These are phyloP conservation scores for Siniperca undulata DNA, from an alignment of 2,797 vertebrate species.

Conservation along the genomic window DNA sequence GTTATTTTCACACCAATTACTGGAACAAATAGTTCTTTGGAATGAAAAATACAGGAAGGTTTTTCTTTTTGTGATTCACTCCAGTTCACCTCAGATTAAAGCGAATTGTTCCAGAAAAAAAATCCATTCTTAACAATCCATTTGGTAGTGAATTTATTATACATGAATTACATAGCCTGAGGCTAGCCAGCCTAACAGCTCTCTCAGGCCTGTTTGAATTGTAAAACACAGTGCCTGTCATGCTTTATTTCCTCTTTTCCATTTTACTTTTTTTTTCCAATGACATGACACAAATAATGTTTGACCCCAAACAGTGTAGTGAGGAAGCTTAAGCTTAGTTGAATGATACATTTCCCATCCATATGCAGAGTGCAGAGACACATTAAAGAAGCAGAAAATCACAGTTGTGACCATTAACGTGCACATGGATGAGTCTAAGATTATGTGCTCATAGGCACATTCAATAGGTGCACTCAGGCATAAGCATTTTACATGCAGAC, in stretches of 20 bases:
- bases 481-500: slow-evolving; percentile 7
- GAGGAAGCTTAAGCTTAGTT: background rate
- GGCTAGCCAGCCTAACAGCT: slow-evolving; percentile 57
- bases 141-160: slow-evolving; percentile 65
- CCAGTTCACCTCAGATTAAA: slow-evolving; percentile 39
- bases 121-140: slow-evolving; percentile 47
- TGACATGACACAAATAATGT: slow-evolving; percentile 38
- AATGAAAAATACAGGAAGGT: slow-evolving; percentile 12
- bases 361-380: background rate
- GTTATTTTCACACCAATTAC: slow-evolving; percentile 28
- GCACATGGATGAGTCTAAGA: background rate
- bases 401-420: background rate
- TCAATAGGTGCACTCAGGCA: slow-evolving; percentile 26
- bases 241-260: slow-evolving; percentile 53
- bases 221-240: slow-evolving; percentile 72
- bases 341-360: background rate
- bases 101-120: slow-evolving; percentile 37
- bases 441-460: background rate
- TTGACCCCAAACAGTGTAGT: slow-evolving; percentile 14
- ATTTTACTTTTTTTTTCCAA: slow-evolving; percentile 19
- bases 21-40: slow-evolving; percentile 31
- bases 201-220: slow-evolving; percentile 64
- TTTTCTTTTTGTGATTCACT: slow-evolving; percentile 28
- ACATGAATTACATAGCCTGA: slow-evolving; percentile 62
- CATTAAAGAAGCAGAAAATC: background rate